Evolutionary conservation across 2,113 vertebrate genomes (phyloP).

Genomic region (Lontra canadensis): DNA sequence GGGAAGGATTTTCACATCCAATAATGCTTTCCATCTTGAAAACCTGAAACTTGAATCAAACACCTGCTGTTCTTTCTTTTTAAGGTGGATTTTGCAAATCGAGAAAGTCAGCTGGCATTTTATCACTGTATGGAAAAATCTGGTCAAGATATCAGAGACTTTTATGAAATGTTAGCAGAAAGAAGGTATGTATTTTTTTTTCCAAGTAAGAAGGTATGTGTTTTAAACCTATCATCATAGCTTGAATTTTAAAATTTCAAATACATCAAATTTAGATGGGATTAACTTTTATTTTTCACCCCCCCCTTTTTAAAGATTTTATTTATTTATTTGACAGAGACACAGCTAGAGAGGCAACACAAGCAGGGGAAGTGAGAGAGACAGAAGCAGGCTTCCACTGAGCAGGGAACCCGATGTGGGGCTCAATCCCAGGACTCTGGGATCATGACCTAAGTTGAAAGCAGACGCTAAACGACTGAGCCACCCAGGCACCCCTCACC

Average conservation of each 20-base stretch:
- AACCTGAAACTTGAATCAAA: slow-evolving; percentile 27
- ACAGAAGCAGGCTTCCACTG: too few species aligned
- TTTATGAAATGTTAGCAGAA: slow-evolving; percentile 96
- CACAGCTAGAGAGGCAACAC: too few species aligned
- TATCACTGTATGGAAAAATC: slow-evolving; percentile 99
- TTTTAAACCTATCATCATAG: neutral
- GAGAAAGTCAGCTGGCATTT: slow-evolving; percentile 98
- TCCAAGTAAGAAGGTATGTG: slow-evolving; percentile 87
- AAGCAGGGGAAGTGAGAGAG: too few species aligned
- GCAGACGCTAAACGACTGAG: too few species aligned
- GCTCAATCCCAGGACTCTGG: too few species aligned
- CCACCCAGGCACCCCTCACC: too few species aligned
- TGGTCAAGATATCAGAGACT: slow-evolving; percentile 98
- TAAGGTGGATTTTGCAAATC: slow-evolving; percentile 99
- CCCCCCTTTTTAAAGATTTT: too few species aligned
- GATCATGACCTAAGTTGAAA: too few species aligned
- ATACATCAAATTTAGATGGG: neutral
- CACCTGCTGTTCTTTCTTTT: neutral
- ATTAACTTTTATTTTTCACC: slow-evolving; percentile 35
- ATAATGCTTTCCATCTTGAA: slow-evolving; percentile 18
- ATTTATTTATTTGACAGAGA: too few species aligned
- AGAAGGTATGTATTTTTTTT: slow-evolving; percentile 87
- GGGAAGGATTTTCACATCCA: slow-evolving; percentile 21
- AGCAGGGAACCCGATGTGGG: too few species aligned
- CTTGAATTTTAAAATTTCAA: slow-evolving; percentile 18